Conservation (phyloP, 2,888 invertebrate genomes). For the Drosophila testacea region DNA sequence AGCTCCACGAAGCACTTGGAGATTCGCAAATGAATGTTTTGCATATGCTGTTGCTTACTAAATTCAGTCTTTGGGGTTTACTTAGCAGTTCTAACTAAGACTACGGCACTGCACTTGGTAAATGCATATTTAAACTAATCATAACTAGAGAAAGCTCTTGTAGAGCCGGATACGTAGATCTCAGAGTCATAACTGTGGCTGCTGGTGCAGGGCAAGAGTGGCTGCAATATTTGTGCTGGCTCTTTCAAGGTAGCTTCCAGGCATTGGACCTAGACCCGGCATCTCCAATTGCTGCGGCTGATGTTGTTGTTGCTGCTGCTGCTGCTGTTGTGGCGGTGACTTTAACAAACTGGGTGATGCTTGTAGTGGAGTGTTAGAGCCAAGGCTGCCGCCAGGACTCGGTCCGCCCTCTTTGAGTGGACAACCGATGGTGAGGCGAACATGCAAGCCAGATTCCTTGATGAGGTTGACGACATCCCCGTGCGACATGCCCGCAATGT, state of each 20-base stretch:
- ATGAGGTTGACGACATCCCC: constrained; percentile 99
- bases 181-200: constrained; percentile 85
- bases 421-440: constrained; percentile 91
- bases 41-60: constrained; percentile 59
- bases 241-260: constrained; percentile 69
- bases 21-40: constrained; percentile 45
- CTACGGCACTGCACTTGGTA: constrained; percentile 41
- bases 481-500: constrained; percentile 96
- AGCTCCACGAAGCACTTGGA: constrained; percentile 29
- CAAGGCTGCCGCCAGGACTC: constrained; percentile 65
- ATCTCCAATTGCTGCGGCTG: constrained; percentile 60
- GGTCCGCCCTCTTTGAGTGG: constrained; percentile 81
- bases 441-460: constrained; percentile 97
- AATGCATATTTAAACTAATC: constrained; percentile 29
- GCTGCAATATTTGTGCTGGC: constrained; percentile 67
- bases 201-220: constrained; percentile 79
- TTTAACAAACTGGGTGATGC: constrained; percentile 62
- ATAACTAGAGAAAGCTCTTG: constrained; percentile 83
- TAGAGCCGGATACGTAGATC: constrained; percentile 84
- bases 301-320: constrained; percentile 56
- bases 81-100: constrained; percentile 46
- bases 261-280: constrained; percentile 60
- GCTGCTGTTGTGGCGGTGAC: constrained; percentile 68
- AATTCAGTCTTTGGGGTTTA: constrained; percentile 80
- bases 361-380: constrained; percentile 77